Conservation (phyloP, 2,888 invertebrate genomes). For the Lypha dubia region DNA sequence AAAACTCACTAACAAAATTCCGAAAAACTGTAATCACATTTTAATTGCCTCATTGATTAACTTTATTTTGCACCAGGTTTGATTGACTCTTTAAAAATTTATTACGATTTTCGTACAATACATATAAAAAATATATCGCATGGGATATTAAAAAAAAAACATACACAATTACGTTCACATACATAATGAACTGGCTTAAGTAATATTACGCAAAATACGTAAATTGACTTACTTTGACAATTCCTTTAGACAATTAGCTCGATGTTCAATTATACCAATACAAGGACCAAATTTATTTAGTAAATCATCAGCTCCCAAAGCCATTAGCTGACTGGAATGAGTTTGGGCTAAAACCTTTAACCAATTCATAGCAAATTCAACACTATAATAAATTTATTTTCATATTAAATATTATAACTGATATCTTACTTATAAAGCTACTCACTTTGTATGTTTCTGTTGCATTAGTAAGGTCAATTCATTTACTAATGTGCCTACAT, state of each 20-base stretch:
- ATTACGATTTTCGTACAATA: no score
- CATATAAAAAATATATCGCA: no score
- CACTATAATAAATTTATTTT: slow-evolving; percentile 74
- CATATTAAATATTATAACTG: not conserved
- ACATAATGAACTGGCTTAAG: no score
- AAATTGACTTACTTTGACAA: slow-evolving; percentile 79
- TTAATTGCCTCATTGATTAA: no score
- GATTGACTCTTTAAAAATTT: no score
- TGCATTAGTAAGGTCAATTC: slow-evolving; percentile 89
- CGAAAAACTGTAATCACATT: no score
- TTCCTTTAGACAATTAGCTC: slow-evolving; percentile 80
- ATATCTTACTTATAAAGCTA: slow-evolving; percentile 66
- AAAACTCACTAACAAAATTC: no score
- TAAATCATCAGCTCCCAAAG: slow-evolving; percentile 80
- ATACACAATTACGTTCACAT: no score
- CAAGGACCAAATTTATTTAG: slow-evolving; percentile 80
- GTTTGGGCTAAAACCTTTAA: slow-evolving; percentile 79
- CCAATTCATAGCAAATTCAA: slow-evolving; percentile 81
- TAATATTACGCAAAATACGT: not conserved
- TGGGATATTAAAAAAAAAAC: no score
- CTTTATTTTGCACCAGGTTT: no score
- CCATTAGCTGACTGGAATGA: slow-evolving; percentile 82
- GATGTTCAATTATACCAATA: slow-evolving; percentile 82
- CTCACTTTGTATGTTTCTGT: slow-evolving; percentile 87
- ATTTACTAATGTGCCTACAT: slow-evolving; percentile 88